phyloP scores from a whole-genome alignment of 2,797 vertebrate genomes.

The Eleutherodactylus coqui region DNA sequence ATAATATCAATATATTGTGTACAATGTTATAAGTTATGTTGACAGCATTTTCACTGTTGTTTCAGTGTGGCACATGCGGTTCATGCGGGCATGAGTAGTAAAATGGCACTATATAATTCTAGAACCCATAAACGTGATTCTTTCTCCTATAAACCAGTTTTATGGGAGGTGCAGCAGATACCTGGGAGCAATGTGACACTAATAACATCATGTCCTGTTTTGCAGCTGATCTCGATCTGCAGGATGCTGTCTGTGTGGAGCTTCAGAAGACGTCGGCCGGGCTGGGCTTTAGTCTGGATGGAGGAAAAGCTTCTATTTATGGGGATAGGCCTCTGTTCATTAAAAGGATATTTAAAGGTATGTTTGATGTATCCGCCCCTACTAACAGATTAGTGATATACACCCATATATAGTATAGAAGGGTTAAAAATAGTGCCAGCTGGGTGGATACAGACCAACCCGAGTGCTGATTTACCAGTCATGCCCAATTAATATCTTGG shows the following conservation, averaged over 20 bases:
- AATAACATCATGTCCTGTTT: conserved; percentile 37
- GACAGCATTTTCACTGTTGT: no score
- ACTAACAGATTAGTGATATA: not conserved
- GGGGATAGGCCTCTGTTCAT: conserved; percentile 86
- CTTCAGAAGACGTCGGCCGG: conserved; percentile 89
- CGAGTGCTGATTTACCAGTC: not conserved
- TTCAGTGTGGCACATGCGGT: not conserved
- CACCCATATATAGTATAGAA: not conserved
- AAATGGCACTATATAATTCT: not conserved
- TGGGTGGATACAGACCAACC: not conserved
- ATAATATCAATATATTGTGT: no score
- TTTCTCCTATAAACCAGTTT: conserved; percentile 5
- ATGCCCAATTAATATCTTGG: not conserved
- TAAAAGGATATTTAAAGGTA: conserved; percentile 92
- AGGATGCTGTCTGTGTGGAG: conserved; percentile 80
- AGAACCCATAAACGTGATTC: not conserved
- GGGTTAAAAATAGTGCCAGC: not conserved
- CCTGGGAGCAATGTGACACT: not conserved
- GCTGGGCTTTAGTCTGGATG: conserved; percentile 90
- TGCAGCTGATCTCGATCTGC: conserved; percentile 76
- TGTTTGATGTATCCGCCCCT: not conserved
- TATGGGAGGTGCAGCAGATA: not conserved
- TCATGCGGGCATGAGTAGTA: not conserved
- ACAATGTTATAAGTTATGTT: no score
- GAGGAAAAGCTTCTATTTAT: conserved; percentile 84